Conservation (phyloP, 2,797 vertebrate species). For the Epinephelus awoara region DNA sequence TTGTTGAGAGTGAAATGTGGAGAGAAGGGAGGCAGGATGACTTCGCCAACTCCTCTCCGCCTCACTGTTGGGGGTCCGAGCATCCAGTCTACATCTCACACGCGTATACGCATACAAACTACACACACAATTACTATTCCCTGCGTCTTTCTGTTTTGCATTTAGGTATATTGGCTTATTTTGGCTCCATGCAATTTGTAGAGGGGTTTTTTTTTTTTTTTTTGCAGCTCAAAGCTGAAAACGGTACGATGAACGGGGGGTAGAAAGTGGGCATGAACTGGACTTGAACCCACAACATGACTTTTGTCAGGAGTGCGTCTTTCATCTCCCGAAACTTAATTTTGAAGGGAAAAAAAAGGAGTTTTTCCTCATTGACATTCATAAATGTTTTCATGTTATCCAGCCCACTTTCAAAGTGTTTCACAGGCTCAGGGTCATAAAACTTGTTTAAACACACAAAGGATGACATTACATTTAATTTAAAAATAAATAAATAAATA, state of each 20-base stretch:
- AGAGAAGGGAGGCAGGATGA: constrained; percentile 44
- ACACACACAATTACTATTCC: constrained; percentile 52
- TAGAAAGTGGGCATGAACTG: constrained; percentile 11
- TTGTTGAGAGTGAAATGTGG: constrained; percentile 57
- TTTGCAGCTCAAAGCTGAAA: constrained; percentile 38
- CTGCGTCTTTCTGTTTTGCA: constrained; percentile 36
- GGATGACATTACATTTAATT: not conserved
- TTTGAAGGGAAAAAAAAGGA: not conserved
- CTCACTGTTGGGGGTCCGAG: constrained; percentile 58
- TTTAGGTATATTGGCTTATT: constrained; percentile 28
- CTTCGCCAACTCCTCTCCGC: constrained; percentile 50
- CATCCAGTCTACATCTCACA: constrained; percentile 47
- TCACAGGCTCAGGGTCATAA: constrained; percentile 18
- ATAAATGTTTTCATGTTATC: constrained; percentile 37
- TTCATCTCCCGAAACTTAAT: constrained; percentile 34
- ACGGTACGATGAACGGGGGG: constrained; percentile 8
- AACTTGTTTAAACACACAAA: constrained; percentile 35
- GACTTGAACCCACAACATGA: constrained; percentile 41
- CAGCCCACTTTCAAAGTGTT: constrained; percentile 20
- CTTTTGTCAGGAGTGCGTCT: constrained; percentile 16
- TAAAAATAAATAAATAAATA: not conserved
- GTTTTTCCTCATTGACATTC: constrained; percentile 32
- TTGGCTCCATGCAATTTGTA: constrained; percentile 35
- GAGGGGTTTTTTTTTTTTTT: not conserved
- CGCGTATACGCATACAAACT: constrained; percentile 12